A percentile compares a stretch with the other conserved stretches of the same genome.
Evolutionary conservation across 2,113 vertebrate genomes (phyloP).

Genomic region (Falco punctatus): DNA sequence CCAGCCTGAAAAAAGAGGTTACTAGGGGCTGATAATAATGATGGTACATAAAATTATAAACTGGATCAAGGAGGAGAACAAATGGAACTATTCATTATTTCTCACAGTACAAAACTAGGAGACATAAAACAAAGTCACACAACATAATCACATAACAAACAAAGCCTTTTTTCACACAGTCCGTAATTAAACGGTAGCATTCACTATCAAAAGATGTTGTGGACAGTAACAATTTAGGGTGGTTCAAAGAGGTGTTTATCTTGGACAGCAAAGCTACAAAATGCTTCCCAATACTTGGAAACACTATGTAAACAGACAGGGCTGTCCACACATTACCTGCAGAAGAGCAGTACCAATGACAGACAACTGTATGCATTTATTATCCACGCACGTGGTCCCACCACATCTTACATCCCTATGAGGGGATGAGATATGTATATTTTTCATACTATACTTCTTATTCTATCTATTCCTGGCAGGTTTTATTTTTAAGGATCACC

Average conservation of each 20-base stretch:
- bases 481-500: neutral
- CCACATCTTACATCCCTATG: neutral
- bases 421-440: neutral
- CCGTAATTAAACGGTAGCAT: neutral
- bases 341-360: neutral
- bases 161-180: neutral
- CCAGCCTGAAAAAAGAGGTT: neutral
- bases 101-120: neutral
- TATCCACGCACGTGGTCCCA: neutral
- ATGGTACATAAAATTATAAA: neutral
- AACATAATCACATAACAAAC: neutral
- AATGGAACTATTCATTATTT: neutral
- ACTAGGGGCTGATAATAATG: neutral
- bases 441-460: neutral
- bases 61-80: neutral
- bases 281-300: neutral
- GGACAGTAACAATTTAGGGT: neutral
- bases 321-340: neutral
- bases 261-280: neutral
- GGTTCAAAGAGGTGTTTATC: neutral
- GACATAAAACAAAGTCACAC: neutral
- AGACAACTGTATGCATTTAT: neutral
- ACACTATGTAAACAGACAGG: neutral
- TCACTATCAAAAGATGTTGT: neutral
- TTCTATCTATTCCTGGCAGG: neutral